Evolutionary conservation across 2,797 vertebrate species (phyloP).

Genomic region (Tenualosa thibaudeaui): DNA sequence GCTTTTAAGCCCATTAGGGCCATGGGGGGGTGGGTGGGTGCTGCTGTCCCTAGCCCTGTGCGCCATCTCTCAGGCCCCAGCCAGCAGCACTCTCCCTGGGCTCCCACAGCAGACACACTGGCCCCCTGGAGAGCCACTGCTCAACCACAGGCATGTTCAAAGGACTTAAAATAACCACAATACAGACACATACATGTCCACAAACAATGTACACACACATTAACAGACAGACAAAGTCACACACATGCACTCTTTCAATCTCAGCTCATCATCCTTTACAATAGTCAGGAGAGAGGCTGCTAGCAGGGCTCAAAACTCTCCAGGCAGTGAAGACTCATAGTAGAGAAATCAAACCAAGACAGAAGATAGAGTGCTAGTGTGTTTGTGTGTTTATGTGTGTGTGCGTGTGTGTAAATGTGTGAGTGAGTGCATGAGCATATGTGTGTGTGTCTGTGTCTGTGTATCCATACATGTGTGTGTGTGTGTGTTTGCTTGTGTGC

Average conservation of each 20-base stretch:
- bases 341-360: neutral
- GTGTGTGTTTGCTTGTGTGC: constrained; percentile 26
- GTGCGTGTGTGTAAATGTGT: neutral
- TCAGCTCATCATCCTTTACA: constrained; percentile 33
- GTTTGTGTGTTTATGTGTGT: neutral
- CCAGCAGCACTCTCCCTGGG: constrained; percentile 36
- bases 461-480: constrained; percentile 13
- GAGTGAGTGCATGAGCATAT: neutral
- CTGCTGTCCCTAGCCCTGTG: constrained; percentile 40
- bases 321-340: neutral
- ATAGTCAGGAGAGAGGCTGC: constrained; percentile 21
- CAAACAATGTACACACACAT: neutral
- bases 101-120: constrained; percentile 43
- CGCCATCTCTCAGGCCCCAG: constrained; percentile 41
- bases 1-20: constrained; percentile 87
- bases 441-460: neutral
- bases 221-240: neutral
- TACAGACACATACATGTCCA: neutral
- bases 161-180: neutral
- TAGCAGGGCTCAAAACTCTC: neutral
- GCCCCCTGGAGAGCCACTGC: neutral
- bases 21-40: constrained; percentile 84
- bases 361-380: neutral
- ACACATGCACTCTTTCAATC: neutral
- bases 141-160: neutral